These are phyloP conservation scores for Gymnosoma rotundatum DNA, from an alignment of 2,888 invertebrate genomes.

Conservation along the genomic window DNA sequence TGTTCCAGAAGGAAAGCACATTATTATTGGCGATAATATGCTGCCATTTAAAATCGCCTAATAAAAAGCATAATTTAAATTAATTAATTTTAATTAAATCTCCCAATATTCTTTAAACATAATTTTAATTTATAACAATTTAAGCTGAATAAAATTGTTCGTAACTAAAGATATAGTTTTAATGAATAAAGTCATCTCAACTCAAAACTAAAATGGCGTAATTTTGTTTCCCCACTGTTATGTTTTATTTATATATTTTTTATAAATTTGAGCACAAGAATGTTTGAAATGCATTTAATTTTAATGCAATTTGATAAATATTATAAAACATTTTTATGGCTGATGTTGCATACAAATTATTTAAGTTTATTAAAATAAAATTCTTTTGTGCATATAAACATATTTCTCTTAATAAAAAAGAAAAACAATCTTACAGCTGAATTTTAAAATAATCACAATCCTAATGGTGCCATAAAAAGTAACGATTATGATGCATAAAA, in stretches of 20 bases:
- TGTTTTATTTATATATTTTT: not conserved
- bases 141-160: constrained; percentile 12
- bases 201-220: constrained; percentile 27
- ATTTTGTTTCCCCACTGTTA: not conserved
- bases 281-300: constrained; percentile 5
- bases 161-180: not conserved
- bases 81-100: too few species aligned
- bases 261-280: constrained; percentile 20
- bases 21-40: too few species aligned
- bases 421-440: constrained; percentile 53
- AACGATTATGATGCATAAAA: constrained; percentile 66
- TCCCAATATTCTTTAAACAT: too few species aligned
- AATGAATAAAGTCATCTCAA: not conserved
- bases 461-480: constrained; percentile 71
- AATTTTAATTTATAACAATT: not conserved
- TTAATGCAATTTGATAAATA: constrained; percentile 58
- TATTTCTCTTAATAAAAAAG: not conserved
- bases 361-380: constrained; percentile 32
- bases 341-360: constrained; percentile 51
- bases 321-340: constrained; percentile 61
- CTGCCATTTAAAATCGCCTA: too few species aligned
- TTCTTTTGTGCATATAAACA: constrained; percentile 35
- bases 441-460: constrained; percentile 63
- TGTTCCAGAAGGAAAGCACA: too few species aligned
- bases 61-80: not conserved